A percentile compares a stretch with the other conserved stretches of the same genome.
Conservation (phyloP, 2,113 vertebrate species). For the Lucifuga dentata region DNA sequence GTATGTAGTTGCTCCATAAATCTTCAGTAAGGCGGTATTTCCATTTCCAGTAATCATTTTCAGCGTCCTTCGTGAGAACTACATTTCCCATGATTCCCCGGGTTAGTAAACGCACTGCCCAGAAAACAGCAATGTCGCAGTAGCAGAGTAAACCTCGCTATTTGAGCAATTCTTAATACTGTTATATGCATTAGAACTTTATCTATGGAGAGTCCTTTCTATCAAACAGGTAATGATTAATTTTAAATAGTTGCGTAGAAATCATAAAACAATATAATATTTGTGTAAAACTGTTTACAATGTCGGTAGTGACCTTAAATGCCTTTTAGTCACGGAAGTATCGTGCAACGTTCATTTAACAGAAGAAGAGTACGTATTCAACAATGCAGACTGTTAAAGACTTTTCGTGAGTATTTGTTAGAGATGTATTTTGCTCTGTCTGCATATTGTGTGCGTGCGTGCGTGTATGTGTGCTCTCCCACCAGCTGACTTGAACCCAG, state of each 20-base stretch:
- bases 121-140: conserved; percentile 1
- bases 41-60: no score
- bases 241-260: background rate
- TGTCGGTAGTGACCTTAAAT: no score
- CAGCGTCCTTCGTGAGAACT: conserved; percentile 29
- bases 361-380: no score
- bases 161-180: no score
- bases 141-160: no score
- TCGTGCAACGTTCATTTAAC: no score
- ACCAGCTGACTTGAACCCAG: conserved; percentile 84
- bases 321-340: no score
- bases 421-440: background rate
- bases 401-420: no score
- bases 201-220: conserved; percentile 70
- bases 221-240: conserved; percentile 58
- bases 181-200: no score
- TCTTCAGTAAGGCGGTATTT: background rate
- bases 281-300: no score
- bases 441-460: conserved; percentile 9
- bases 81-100: conserved; percentile 73
- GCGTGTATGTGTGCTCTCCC: conserved; percentile 31
- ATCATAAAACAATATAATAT: background rate
- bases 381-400: no score
- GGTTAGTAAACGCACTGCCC: background rate
- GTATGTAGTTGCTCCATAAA: background rate